These are phyloP conservation scores for Eublepharis macularius DNA, from an alignment of 2,113 vertebrate genomes.

Conservation along the genomic window DNA sequence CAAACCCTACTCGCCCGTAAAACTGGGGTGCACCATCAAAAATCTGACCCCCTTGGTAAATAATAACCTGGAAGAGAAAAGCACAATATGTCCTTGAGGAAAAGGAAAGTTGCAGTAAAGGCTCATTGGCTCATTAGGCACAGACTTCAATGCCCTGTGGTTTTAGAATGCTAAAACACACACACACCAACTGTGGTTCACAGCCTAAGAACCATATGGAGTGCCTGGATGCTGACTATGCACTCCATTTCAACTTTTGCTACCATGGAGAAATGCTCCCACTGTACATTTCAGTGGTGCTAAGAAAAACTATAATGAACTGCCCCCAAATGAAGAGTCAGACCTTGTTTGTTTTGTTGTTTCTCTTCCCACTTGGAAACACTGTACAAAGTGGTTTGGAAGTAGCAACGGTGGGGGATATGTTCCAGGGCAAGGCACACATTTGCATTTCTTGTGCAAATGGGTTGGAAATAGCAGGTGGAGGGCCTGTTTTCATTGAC, in stretches of 20 bases:
- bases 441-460: too few species aligned
- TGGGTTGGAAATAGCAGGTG: too few species aligned
- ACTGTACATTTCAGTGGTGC: neutral
- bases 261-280: neutral
- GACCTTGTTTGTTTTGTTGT: neutral
- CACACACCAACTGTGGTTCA: neutral
- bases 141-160: neutral
- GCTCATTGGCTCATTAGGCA: neutral
- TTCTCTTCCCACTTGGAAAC: neutral
- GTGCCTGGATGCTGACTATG: neutral
- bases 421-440: too few species aligned
- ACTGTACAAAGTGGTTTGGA: neutral
- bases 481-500: too few species aligned
- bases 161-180: neutral
- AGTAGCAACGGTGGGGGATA: too few species aligned
- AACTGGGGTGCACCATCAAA: conserved; percentile 92
- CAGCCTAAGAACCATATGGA: neutral
- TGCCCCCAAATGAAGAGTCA: neutral
- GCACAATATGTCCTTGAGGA: conserved; percentile 27
- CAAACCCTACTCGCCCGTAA: conserved; percentile 92
- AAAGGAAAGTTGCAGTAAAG: conserved; percentile 12
- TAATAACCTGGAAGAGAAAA: conserved; percentile 87
- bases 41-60: conserved; percentile 96
- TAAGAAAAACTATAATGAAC: neutral
- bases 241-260: neutral